These are phyloP conservation scores for Trochalopteron elliotii DNA, from an alignment of 2,113 vertebrate genomes.

Conservation along the genomic window DNA sequence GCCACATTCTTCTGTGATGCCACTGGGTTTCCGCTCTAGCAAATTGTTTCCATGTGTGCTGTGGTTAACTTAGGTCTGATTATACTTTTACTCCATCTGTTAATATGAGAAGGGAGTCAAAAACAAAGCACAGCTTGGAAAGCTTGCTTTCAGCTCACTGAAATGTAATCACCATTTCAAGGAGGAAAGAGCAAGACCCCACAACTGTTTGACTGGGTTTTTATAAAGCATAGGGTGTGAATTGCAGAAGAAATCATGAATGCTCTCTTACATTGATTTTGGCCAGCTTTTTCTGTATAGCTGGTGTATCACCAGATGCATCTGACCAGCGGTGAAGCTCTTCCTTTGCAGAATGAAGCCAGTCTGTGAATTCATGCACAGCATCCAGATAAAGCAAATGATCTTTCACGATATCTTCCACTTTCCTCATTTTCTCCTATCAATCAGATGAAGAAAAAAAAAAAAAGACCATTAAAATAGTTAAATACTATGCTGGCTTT, in stretches of 20 bases:
- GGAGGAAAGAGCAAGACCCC: neutral
- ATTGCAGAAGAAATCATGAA: neutral
- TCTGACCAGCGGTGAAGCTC: constrained; percentile 96
- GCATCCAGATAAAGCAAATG: constrained; percentile 92
- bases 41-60: neutral
- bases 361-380: constrained; percentile 92
- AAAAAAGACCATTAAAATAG: neutral
- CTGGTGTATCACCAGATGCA: constrained; percentile 82
- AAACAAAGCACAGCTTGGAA: neutral
- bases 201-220: neutral
- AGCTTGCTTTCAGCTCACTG: neutral
- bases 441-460: neutral
- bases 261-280: constrained; percentile 84
- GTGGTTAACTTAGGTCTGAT: neutral
- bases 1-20: neutral
- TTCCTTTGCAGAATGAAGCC: constrained; percentile 95
- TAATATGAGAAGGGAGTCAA: neutral
- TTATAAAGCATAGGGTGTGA: neutral
- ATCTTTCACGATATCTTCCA: constrained; percentile 89
- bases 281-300: constrained; percentile 83
- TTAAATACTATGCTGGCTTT: neutral
- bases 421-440: constrained; percentile 88
- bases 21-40: neutral
- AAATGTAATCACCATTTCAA: neutral
- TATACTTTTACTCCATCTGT: neutral